Evolutionary conservation across 1,140 invertebrate species (phyloP).

Genomic region (Nephila pilipes): DNA sequence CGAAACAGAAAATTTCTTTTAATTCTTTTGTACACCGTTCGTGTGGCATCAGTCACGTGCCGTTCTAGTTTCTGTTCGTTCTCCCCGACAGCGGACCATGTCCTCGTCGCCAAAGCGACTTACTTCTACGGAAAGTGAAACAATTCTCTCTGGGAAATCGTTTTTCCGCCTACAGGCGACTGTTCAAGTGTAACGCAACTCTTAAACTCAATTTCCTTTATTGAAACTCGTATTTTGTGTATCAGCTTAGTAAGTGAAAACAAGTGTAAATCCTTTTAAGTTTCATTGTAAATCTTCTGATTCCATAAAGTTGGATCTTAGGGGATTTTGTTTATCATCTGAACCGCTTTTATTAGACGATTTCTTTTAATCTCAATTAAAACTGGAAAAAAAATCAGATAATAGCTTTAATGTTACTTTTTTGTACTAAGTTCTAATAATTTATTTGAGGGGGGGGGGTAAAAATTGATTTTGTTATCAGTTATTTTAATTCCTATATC

Average conservation of each 20-base stretch:
- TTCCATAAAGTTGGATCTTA: too few species aligned
- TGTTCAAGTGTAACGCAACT: background rate
- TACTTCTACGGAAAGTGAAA: constrained; percentile 25
- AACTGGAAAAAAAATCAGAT: too few species aligned
- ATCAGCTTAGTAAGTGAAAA: background rate
- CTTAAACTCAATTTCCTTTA: background rate
- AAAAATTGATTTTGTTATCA: too few species aligned
- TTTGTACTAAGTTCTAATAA: too few species aligned
- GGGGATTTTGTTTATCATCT: too few species aligned
- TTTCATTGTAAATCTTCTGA: too few species aligned
- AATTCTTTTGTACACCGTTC: background rate
- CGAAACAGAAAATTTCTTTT: background rate
- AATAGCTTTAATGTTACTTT: too few species aligned
- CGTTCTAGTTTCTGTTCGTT: constrained; percentile 8
- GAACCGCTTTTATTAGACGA: too few species aligned
- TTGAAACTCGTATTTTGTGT: background rate
- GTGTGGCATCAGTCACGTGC: constrained; percentile 15
- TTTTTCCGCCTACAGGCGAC: background rate
- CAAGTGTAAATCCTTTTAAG: background rate
- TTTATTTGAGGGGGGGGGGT: too few species aligned
- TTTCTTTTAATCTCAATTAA: too few species aligned
- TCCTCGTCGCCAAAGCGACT: background rate
- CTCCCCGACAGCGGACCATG: background rate
- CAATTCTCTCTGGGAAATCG: background rate
- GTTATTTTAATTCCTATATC: too few species aligned